Evolutionary conservation across 2,113 vertebrate species (phyloP), one percentile per base, ranked within the genome.

Genomic region (Cairina moschata): DNA sequence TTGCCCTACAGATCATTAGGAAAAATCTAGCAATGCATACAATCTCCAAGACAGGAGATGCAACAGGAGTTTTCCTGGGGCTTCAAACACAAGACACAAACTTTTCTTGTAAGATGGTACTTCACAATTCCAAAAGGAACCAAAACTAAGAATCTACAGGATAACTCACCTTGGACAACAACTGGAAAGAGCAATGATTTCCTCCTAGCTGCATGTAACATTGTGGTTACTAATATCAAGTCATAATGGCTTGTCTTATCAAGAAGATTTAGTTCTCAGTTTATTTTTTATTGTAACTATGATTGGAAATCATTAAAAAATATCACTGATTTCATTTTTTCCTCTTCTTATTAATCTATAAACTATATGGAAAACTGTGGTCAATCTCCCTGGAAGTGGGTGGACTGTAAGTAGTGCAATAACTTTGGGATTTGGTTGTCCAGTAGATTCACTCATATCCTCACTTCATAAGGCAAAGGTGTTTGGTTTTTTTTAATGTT

Each of bases 1-100:
- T 95, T 92, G 71, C 15, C 88, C 86, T 86, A 94, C 77, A 94
- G 95, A 96, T 96, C 78, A 95, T 88, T 91, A 13, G 8, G 71
- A 67, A 91, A 95, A 95, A 84, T 60, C 88, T 60, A 77, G 52
- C 73, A 92, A 84, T 29, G 73, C 74, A 92, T 66, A 46, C 42
- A 90, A 52, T 60, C 85, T 83, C 67, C 55, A 93, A 92, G 94
- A 96, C 73, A 90, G 91, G 69, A 96, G 95, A 76, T 54, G 13
- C 26, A 87, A 59, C 23, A 62, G 62, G 44, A 95, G 79, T 73
- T 80, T 96, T 94, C n/a, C 85, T 26, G 76, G 50, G 74, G 67
- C 82, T 96, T 96, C 94, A 95, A 80, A 88, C 88, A 92, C 90
- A 93, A 88, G 90, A 5, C 38, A 28, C 16, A 56, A 52, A 44